phyloP scores from a whole-genome alignment of 2,113 vertebrate species.

The Piaya cayana region DNA sequence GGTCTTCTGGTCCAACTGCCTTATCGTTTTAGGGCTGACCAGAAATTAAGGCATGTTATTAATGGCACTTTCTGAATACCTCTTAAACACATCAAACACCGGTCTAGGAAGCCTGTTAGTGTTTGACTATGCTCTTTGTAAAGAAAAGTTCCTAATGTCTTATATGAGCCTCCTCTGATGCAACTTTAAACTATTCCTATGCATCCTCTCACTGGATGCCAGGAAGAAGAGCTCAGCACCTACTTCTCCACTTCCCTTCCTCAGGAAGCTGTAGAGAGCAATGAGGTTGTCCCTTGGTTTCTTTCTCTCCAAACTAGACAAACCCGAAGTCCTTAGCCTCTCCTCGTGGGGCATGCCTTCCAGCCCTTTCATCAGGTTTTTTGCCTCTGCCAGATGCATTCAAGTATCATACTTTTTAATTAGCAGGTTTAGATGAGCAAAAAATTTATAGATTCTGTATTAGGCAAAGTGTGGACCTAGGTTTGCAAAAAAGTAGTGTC shows the following conservation, averaged over 20 bases:
- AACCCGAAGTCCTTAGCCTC: not conserved
- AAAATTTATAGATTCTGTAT: not conserved
- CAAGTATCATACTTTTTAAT: not conserved
- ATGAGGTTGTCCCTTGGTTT: not conserved
- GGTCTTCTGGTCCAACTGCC: not conserved
- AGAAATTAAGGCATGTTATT: not conserved
- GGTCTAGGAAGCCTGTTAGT: not conserved
- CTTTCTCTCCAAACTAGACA: not conserved
- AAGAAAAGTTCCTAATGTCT: not conserved
- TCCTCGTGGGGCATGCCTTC: not conserved
- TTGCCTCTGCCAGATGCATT: not conserved
- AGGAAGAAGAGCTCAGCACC: not conserved
- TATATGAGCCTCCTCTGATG: not conserved
- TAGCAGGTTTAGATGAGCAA: not conserved
- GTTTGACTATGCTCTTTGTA: not conserved
- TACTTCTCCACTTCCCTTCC: not conserved
- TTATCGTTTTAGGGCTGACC: not conserved
- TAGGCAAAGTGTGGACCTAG: not conserved
- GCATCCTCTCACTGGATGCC: not conserved
- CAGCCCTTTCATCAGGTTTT: not conserved
- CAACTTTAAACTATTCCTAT: not conserved
- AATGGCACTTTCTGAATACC: not conserved
- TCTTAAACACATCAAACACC: not conserved
- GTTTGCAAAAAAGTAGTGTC: not conserved
- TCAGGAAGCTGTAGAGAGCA: not conserved